Evolutionary conservation across 1,140 invertebrate genomes (phyloP).

Genomic region (Drosophila willistoni): DNA sequence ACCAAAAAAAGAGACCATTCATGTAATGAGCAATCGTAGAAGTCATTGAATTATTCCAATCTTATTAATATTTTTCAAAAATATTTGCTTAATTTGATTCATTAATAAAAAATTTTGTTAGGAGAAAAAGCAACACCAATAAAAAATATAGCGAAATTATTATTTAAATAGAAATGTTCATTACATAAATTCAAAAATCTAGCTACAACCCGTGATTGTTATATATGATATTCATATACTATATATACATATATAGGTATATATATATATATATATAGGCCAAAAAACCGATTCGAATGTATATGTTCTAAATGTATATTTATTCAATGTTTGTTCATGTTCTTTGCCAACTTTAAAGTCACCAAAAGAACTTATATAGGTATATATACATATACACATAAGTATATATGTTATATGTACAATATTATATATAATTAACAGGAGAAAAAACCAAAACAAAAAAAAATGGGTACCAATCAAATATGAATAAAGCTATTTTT

Average conservation of each 20-base stretch:
- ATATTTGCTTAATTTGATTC: constrained; percentile 27
- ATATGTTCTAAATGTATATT: constrained; percentile 41
- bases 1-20: too few species aligned
- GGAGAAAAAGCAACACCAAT: constrained; percentile 57
- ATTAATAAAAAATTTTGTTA: background rate
- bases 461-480: constrained; percentile 77
- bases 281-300: constrained; percentile 21
- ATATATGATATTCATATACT: constrained; percentile 81
- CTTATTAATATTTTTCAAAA: background rate
- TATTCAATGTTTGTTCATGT: constrained; percentile 78
- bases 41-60: background rate
- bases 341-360: constrained; percentile 65
- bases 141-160: constrained; percentile 49
- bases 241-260: constrained; percentile 31
- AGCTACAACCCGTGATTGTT: constrained; percentile 68
- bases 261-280: background rate
- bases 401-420: constrained; percentile 11
- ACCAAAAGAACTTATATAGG: constrained; percentile 37
- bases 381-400: constrained; percentile 39
- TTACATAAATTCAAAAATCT: constrained; percentile 57
- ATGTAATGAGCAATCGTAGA: background rate
- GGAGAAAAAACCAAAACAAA: constrained; percentile 38
- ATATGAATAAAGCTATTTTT: constrained; percentile 80
- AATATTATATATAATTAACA: constrained; percentile 12
- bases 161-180: constrained; percentile 48